Conservation (phyloP, 2,113 vertebrate genomes). For the Pachypanchax playfairii region DNA sequence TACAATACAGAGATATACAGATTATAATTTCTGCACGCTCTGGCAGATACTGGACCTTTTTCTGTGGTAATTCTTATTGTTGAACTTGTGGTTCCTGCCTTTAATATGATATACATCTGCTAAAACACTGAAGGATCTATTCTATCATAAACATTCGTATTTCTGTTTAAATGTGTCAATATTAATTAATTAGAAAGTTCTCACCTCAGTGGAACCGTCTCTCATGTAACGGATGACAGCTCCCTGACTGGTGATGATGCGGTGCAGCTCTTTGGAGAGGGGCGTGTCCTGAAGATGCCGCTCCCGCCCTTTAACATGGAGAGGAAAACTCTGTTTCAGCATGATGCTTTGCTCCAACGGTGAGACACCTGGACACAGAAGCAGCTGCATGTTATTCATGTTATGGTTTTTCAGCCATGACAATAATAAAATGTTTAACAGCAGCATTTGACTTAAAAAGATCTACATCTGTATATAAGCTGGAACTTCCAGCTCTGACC, state of each 20-base stretch:
- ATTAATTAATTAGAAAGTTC: too few species aligned
- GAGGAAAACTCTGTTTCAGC: slow-evolving; percentile 85
- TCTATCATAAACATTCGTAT: not conserved
- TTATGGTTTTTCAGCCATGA: too few species aligned
- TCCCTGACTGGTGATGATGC: slow-evolving; percentile 85
- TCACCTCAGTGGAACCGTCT: slow-evolving; percentile 89
- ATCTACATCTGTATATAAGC: not conserved
- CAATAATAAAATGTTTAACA: too few species aligned
- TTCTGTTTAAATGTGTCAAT: not conserved
- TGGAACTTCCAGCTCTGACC: slow-evolving; percentile 30
- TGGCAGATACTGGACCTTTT: too few species aligned
- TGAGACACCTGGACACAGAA: slow-evolving; percentile 40
- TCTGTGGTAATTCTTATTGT: too few species aligned
- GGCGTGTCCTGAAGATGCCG: slow-evolving; percentile 51
- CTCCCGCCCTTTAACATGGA: slow-evolving; percentile 36
- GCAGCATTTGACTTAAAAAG: too few species aligned
- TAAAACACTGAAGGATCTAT: too few species aligned
- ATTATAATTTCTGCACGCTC: too few species aligned
- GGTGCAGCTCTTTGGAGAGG: slow-evolving; percentile 81
- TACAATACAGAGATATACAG: slow-evolving; percentile 49
- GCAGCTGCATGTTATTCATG: not conserved
- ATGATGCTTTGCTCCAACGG: slow-evolving; percentile 66
- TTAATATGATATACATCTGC: too few species aligned
- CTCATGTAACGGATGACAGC: slow-evolving; percentile 86
- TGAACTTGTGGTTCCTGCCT: not conserved